These are phyloP conservation scores for Metopolophium dirhodum DNA, from an alignment of 1,140 invertebrate genomes.

Conservation along the genomic window DNA sequence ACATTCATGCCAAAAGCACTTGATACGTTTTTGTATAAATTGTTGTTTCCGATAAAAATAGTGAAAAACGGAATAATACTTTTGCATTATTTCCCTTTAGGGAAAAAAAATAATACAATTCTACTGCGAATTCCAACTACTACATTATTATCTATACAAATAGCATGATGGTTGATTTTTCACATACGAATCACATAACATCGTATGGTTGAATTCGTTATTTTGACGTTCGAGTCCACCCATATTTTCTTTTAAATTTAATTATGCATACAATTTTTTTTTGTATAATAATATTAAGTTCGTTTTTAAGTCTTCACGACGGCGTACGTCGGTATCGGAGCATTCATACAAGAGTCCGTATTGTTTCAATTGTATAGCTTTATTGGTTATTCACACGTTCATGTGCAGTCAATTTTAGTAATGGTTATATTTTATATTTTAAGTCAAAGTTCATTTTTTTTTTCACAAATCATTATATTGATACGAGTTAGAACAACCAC, in stretches of 20 bases:
- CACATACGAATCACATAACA: background rate
- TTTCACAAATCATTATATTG: no score
- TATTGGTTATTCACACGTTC: background rate
- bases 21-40: background rate
- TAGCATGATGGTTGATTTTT: no score
- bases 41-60: background rate
- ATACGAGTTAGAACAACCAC: no score
- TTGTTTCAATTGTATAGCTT: no score
- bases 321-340: background rate
- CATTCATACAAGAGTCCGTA: background rate
- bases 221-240: background rate
- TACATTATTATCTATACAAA: no score
- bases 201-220: background rate
- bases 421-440: no score
- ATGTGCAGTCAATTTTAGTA: background rate
- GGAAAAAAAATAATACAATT: no score
- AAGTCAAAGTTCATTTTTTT: no score
- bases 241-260: background rate
- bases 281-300: background rate
- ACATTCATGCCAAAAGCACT: background rate
- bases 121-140: no score
- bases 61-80: background rate
- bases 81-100: background rate
- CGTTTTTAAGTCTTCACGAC: background rate
- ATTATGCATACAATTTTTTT: background rate